Base-by-base conservation (phyloP, 2,797 vertebrate species). In the Chloroceryle amazona region DNA sequence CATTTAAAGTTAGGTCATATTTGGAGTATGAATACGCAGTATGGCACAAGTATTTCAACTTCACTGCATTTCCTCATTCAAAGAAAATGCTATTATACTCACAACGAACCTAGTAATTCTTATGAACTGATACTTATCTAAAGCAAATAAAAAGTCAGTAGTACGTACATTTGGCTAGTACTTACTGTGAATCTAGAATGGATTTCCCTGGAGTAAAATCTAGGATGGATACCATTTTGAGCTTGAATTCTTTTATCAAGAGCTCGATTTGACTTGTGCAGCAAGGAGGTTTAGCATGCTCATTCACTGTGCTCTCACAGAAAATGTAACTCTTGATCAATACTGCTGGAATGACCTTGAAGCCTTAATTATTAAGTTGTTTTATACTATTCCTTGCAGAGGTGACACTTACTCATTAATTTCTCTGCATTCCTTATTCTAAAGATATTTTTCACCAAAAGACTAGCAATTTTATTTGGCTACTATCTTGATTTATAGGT, bases 361-460 rank as follows among this genome's bases (percentile, higher is more conserved):
- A 82, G n/a, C 85, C 31, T 91, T 94, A 95, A 93, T 95, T 96
- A 86, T 94, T 83, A 92, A 89, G 94, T 84, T 93, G 22, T 91
- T 97, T 93, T 86, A 49, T 74, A 61, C 47, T 63, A n/a, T 39
- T 94, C 63, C 31, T 96, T 70, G 75, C 44, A 89, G 28, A 92
- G 37, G 81, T 68, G 68, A 86, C 37, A 41, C 9, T 95, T 92
- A 58, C 75, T 91, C 39, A 54, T 86, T 95, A 86, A 85, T 96
- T 94, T 89, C 33, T 91, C 81, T 94, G 17, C 6, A 39, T 70
- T 84, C 54, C 13, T 44, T 67, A 37, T 67, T 82, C 29, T 15
- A 19, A 62, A 79, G 79, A 37, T 65, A 58, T 80, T 87, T 97
- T 79, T 93, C 70, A 89, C 47, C 3, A 42, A 96, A 85, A 47